A percentile compares a stretch with the other conserved stretches of the same genome.
These are phyloP conservation scores for Hippocampus zosterae DNA, from an alignment of 2,113 vertebrate genomes.

Conservation along the genomic window DNA sequence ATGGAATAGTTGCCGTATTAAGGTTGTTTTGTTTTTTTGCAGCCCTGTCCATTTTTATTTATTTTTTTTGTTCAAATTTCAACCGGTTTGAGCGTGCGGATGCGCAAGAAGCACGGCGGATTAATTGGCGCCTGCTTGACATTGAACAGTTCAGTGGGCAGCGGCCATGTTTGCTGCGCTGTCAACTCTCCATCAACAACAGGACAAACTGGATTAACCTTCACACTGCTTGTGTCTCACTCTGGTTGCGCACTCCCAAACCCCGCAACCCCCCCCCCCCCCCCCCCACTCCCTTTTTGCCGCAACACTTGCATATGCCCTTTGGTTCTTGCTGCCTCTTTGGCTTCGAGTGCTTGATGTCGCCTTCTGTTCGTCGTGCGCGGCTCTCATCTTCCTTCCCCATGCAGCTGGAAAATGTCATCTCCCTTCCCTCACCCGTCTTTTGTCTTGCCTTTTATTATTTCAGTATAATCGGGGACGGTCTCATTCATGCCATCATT, in stretches of 20 bases:
- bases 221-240: conserved; percentile 18
- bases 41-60: too few relatives aligned
- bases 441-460: conserved; percentile 45
- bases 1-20: too few relatives aligned
- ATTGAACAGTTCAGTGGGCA: conserved; percentile 1
- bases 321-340: conserved; percentile 9
- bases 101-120: background rate
- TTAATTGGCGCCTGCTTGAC: background rate
- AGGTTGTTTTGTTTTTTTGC: too few relatives aligned
- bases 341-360: conserved; percentile 27
- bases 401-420: conserved; percentile 49
- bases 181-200: conserved; percentile 33
- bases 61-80: too few relatives aligned
- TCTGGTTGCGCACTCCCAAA: conserved; percentile 1
- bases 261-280: conserved; percentile 14
- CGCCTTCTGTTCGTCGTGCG: conserved; percentile 37
- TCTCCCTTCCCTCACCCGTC: conserved; percentile 33
- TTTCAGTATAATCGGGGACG: conserved; percentile 34
- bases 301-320: conserved; percentile 26
- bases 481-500: conserved; percentile 36
- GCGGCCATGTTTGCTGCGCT: conserved; percentile 23
- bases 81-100: too few relatives aligned
- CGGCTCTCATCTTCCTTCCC: conserved; percentile 18
- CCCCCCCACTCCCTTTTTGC: conserved; percentile 13
- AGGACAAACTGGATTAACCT: conserved; percentile 58